Base-by-base conservation (phyloP, 2,113 vertebrate genomes). In the Zeus faber region DNA sequence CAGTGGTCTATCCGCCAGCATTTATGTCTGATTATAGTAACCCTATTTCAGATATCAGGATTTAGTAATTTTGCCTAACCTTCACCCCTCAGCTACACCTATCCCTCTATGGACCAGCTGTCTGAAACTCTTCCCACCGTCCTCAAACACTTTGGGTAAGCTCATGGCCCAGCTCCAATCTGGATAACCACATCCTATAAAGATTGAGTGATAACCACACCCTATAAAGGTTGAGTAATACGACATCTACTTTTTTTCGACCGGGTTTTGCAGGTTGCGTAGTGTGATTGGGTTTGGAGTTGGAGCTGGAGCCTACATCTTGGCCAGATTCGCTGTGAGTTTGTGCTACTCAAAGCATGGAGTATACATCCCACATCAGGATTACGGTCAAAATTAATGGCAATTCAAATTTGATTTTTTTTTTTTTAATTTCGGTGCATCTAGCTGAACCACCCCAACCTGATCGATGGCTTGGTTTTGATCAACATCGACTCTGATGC, bases 51-150 rank as follows among this genome's bases (percentile, higher is more conserved):
- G n/a, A n/a, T n/a, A n/a, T n/a, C n/a, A n/a, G n/a, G n/a, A n/a
- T n/a, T n/a, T n/a, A n/a, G n/a, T n/a, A n/a, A n/a, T n/a, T n/a
- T n/a, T n/a, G 4, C 17, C 3, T 7, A 43, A 8, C 17, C 10
- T 25, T 80, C 45, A 57, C 37, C 31, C 27, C 13, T 53, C 60
- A 98, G 95, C 66, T 92, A 92, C 6, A 75, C 87, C 49, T 99
- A 97, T 61, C 96, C 96, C 0, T 89, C 93, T 40, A 94, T 99
- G 93, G 96, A 98, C 64, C 93, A 98, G 74, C 82, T 99, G 71
- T 92, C 95, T 0, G 94, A 98, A 59, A 89, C 91, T 49, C 74
- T 99, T 6, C 91, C 91, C 0, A 71, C 88, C 48, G 91, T 99
- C 44, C 81, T 99, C 35, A 93, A 95, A 59, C 91, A 96, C 72